Evolutionary conservation across 1,140 invertebrate genomes (phyloP), one percentile per base, ranked within the genome.

Genomic region (Sycophaga agraensis): DNA sequence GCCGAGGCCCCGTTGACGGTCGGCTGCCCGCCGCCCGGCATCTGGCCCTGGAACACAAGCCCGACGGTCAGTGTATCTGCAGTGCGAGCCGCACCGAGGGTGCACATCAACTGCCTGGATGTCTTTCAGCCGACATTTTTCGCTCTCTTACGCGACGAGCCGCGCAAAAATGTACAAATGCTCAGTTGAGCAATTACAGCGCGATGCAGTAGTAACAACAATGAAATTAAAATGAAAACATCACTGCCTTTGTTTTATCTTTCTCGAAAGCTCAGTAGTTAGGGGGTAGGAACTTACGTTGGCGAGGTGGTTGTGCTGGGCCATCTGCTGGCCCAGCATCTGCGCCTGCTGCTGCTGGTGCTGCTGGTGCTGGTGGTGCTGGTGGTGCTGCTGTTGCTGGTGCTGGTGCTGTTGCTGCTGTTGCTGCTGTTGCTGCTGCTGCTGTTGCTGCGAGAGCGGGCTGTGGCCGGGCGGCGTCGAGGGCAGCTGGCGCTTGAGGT

Each of bases 401-500:
- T 77, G 75, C 39, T 75, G 74, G 50, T 75, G 69, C 11, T 71
- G 69, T 64, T 77, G 72, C n/a, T 68, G 68, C 53, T 76, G 73
- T 14, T 59, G 57, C 22, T 78, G 74, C 59, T 75, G 71, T 31
- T 71, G 71, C 59, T 74, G 70, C 35, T 70, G 71, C 45, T 75
- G 72, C 26, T 49, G 56, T 2, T 70, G 71, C 43, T 78, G 76
- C 48, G 78, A 77, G 63, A 77, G 67, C 5, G 71, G 70, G 66
- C 76, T 79, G 57, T 79, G 77, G 31, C 72, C 74, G 9, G 73
- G 70, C 14, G 78, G 74, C 58, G 76, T 79, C 31, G 77, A 76
- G 11, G 85, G 88, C 17, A 91, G 88, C 76, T 94, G 91, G 66
- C 92, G 83, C 77, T 96, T 95, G 55, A 96, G 85, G 77, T 96